Conservation (phyloP, 2,888 invertebrate species). For the Polymixis flavicincta region DNA sequence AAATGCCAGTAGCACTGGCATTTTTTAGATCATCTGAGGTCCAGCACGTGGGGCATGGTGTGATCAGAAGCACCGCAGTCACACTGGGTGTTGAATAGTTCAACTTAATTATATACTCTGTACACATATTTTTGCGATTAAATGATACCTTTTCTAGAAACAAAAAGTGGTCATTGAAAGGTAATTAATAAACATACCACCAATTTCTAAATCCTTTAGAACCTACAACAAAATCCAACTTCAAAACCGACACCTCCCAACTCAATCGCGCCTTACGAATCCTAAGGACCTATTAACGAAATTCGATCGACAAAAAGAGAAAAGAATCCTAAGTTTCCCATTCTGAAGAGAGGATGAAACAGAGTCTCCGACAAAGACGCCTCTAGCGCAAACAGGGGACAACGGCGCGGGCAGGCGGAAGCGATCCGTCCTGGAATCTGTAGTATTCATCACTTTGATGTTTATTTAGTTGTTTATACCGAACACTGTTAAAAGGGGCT, state of each 20-base stretch:
- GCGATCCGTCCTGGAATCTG: conserved; percentile 55
- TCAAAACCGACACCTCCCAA: conserved; percentile 8
- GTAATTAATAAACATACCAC: background rate
- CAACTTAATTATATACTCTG: background rate
- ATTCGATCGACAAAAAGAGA: conserved; percentile 51
- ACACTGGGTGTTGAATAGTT: too few species aligned
- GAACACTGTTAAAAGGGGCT: conserved; percentile 17
- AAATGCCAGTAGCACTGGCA: too few species aligned
- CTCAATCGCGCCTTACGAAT: conserved; percentile 27
- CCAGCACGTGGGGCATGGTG: too few species aligned
- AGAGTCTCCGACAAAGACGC: conserved; percentile 53
- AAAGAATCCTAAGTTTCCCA: conserved; percentile 42
- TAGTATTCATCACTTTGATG: conserved; percentile 59
- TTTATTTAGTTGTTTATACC: conserved; percentile 58
- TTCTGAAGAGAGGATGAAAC: conserved; percentile 52
- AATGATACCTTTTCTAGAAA: background rate
- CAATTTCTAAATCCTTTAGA: background rate
- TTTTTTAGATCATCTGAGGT: too few species aligned
- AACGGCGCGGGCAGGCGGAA: conserved; percentile 50
- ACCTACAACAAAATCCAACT: background rate
- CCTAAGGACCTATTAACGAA: conserved; percentile 59
- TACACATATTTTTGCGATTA: background rate
- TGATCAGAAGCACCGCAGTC: too few species aligned
- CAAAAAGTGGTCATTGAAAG: background rate
- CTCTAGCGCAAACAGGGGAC: conserved; percentile 53